These are phyloP conservation scores for Lathamus discolor DNA, from an alignment of 2,113 vertebrate genomes.

Conservation along the genomic window DNA sequence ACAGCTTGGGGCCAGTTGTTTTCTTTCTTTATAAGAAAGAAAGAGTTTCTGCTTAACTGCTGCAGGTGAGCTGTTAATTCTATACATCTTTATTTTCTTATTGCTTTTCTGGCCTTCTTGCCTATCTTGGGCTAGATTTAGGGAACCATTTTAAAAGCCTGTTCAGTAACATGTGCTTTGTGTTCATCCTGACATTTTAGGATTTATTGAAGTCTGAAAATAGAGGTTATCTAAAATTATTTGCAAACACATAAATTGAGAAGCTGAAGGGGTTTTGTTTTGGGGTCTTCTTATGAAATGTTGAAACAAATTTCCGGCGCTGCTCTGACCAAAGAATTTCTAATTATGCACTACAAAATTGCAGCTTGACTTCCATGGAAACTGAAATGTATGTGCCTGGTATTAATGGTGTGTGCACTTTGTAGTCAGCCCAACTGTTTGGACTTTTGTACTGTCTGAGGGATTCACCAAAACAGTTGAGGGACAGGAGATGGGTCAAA, in stretches of 20 bases:
- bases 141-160: background rate
- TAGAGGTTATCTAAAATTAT: background rate
- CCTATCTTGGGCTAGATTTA: background rate
- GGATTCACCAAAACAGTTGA: background rate
- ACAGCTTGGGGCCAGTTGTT: background rate
- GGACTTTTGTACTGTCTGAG: background rate
- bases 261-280: background rate
- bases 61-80: background rate
- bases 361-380: background rate
- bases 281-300: background rate
- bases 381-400: background rate
- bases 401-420: background rate
- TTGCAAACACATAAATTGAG: background rate
- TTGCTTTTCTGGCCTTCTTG: background rate
- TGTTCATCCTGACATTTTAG: background rate
- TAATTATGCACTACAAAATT: background rate
- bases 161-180: background rate
- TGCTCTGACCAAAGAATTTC: background rate
- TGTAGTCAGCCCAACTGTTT: background rate
- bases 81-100: background rate
- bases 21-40: background rate
- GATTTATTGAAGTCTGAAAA: background rate
- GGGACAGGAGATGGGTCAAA: background rate
- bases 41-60: background rate
- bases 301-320: background rate